Percentiles rank a stretch among this genome's conserved stretches.
phyloP scores from a whole-genome alignment of 2,888 invertebrate species.

The Saturnia japonica region DNA sequence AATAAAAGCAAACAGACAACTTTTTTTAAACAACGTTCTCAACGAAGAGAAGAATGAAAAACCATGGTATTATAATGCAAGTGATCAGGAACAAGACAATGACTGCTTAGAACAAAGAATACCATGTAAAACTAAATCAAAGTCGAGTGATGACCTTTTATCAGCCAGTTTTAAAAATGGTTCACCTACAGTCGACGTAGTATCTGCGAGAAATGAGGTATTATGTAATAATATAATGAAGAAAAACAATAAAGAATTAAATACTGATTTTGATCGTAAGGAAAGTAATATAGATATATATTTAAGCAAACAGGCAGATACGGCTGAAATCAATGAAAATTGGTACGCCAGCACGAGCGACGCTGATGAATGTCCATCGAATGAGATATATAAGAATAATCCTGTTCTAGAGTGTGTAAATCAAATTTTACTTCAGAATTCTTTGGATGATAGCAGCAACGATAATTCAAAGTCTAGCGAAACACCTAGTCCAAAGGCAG shows the following conservation, averaged over 20 bases:
- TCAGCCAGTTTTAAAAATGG: constrained; percentile 53
- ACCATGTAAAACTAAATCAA: constrained; percentile 60
- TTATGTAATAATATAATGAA: constrained; percentile 66
- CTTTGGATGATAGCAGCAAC: constrained; percentile 82
- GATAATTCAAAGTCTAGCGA: constrained; percentile 76
- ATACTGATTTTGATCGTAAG: constrained; percentile 56
- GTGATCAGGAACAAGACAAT: constrained; percentile 75
- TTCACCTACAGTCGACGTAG: constrained; percentile 59
- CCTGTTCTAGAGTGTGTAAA: constrained; percentile 93
- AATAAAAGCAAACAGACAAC: constrained; percentile 73
- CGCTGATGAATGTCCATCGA: constrained; percentile 87
- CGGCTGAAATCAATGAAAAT: constrained; percentile 84
- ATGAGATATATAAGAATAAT: constrained; percentile 88
- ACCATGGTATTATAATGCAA: constrained; percentile 79
- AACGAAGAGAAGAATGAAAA: constrained; percentile 70
- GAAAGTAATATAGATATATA: constrained; percentile 62
- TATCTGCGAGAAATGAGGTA: constrained; percentile 74
- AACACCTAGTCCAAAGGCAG: constrained; percentile 72
- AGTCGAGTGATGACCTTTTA: constrained; percentile 67
- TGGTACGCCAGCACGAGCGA: constrained; percentile 92
- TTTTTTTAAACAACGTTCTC: constrained; percentile 71
- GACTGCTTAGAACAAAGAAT: constrained; percentile 66
- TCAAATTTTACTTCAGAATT: constrained; percentile 90
- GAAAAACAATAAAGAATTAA: constrained; percentile 58
- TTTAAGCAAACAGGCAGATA: constrained; percentile 51